Conservation (phyloP, 2,113 vertebrate species). For the Alectura lathami region DNA sequence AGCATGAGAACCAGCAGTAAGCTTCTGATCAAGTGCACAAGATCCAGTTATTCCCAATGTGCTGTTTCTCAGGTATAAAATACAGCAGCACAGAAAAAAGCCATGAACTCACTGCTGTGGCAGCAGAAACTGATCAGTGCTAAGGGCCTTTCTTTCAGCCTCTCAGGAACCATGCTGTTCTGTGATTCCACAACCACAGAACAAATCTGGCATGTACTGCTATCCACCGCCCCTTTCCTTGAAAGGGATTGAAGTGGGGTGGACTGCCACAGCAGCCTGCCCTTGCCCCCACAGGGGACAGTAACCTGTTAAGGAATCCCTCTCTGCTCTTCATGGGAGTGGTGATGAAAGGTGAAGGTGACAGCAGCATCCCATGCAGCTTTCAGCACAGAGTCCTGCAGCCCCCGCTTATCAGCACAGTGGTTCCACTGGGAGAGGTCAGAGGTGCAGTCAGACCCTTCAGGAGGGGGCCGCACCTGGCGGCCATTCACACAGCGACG, state of each 20-base stretch:
- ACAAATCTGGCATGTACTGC: not conserved
- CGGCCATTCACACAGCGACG: slow-evolving; percentile 88
- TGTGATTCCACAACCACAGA: not conserved
- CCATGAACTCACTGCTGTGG: not conserved
- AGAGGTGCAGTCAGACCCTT: slow-evolving; percentile 88
- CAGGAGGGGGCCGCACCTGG: slow-evolving; percentile 84
- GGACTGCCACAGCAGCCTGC: not conserved
- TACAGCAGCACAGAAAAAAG: not conserved
- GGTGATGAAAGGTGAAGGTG: slow-evolving; percentile 92
- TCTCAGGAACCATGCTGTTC: rapidly evolving
- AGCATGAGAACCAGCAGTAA: not conserved
- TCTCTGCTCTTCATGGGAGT: slow-evolving; percentile 90
- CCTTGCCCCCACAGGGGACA: slow-evolving; percentile 2
- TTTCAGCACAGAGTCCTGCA: slow-evolving; percentile 87
- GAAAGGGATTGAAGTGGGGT: not conserved
- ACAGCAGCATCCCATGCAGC: slow-evolving; percentile 90
- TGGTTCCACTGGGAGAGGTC: slow-evolving; percentile 96
- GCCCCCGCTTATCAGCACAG: slow-evolving; percentile 85
- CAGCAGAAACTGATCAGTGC: not conserved
- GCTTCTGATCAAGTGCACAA: not conserved
- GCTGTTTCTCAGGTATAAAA: not conserved
- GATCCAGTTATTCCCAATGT: not conserved
- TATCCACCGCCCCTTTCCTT: not conserved
- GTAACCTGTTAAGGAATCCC: slow-evolving; percentile 73
- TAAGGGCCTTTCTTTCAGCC: not conserved